Conservation (phyloP, 1,140 invertebrate genomes). For the Lineus longissimus region DNA sequence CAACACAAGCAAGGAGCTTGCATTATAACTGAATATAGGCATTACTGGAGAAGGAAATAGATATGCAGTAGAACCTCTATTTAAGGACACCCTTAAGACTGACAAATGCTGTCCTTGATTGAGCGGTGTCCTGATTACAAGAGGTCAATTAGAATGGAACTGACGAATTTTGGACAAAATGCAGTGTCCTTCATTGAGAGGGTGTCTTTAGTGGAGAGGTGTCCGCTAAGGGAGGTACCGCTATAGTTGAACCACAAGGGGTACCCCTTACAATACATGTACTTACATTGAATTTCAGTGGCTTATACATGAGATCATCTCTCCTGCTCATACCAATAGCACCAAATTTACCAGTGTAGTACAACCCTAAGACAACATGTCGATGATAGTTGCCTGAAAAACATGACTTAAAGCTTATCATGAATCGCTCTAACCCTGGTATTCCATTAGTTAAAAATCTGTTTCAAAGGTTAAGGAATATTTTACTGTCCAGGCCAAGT, state of each 20-base stretch:
- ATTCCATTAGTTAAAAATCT: conserved; percentile 50
- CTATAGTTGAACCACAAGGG: too few relatives aligned
- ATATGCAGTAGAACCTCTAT: too few relatives aligned
- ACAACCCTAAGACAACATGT: conserved; percentile 55
- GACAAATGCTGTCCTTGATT: too few relatives aligned
- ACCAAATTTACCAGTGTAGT: conserved; percentile 48
- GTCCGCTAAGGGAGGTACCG: background rate
- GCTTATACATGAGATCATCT: conserved; percentile 54
- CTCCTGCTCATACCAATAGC: conserved; percentile 54
- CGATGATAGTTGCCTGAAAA: conserved; percentile 45
- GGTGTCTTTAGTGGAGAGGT: background rate
- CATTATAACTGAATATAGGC: too few relatives aligned
- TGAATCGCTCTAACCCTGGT: conserved; percentile 50
- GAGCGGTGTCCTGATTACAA: too few relatives aligned
- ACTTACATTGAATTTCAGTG: conserved; percentile 43
- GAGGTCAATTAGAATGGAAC: too few relatives aligned
- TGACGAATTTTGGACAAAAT: too few relatives aligned
- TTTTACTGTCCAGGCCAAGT: background rate
- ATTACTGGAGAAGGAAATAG: too few relatives aligned
- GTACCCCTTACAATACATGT: too few relatives aligned
- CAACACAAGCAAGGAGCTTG: too few relatives aligned
- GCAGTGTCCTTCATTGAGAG: too few relatives aligned
- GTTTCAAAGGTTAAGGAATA: background rate
- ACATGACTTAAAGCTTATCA: conserved; percentile 52
- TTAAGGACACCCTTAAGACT: too few relatives aligned